A percentile compares a stretch with the other conserved stretches of the same genome.
These are phyloP conservation scores for Agonopterix subpropinquella DNA, from an alignment of 2,888 invertebrate genomes.

Conservation along the genomic window DNA sequence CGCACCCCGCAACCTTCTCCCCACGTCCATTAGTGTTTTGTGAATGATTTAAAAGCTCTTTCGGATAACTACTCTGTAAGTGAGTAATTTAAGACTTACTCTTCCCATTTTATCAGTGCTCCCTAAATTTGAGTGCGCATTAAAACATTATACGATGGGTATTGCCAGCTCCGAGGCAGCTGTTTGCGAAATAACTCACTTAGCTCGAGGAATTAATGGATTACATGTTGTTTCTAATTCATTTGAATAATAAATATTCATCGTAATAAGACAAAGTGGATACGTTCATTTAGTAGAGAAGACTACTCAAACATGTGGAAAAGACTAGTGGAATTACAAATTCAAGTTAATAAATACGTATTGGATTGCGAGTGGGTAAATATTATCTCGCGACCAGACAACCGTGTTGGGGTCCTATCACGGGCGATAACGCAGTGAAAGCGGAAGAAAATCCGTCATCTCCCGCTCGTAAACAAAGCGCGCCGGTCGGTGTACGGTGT, in stretches of 20 bases:
- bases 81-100: constrained; percentile 74
- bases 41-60: constrained; percentile 77
- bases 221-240: constrained; percentile 9
- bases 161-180: constrained; percentile 26
- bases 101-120: constrained; percentile 73
- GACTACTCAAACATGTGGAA: no score
- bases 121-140: constrained; percentile 74
- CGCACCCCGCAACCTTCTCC: constrained; percentile 37
- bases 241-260: background rate
- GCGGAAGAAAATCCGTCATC: constrained; percentile 73
- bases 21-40: constrained; percentile 76
- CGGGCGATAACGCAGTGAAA: constrained; percentile 28
- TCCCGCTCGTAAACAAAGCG: constrained; percentile 63
- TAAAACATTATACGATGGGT: constrained; percentile 55
- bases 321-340: no score
- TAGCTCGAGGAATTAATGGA: constrained; percentile 36
- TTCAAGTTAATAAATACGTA: no score
- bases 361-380: no score
- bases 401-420: background rate
- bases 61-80: constrained; percentile 76
- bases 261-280: background rate
- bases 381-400: background rate
- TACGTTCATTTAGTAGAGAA: no score
- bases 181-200: constrained; percentile 32
- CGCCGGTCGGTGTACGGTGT: constrained; percentile 36